Evolutionary conservation across 2,113 vertebrate species (phyloP).

Genomic region (Microcebus ravelobensis): DNA sequence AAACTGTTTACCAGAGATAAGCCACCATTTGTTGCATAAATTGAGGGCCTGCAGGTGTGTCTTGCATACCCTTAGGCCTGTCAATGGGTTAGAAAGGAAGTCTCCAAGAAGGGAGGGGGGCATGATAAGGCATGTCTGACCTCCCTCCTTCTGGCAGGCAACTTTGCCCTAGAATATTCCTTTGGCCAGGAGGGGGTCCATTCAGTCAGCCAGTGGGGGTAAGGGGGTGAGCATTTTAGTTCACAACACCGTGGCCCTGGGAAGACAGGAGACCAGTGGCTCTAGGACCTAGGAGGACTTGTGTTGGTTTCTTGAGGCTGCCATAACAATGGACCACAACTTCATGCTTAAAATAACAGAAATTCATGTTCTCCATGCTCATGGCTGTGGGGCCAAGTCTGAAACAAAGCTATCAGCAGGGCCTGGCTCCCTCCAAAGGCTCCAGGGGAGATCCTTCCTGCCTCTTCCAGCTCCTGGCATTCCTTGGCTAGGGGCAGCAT

Average conservation of each 20-base stretch:
- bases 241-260: neutral
- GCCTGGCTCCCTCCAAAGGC: neutral
- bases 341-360: neutral
- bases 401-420: neutral
- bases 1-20: too few relatives aligned
- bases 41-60: too few relatives aligned
- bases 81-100: too few relatives aligned
- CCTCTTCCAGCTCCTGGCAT: neutral
- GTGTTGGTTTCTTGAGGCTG: neutral
- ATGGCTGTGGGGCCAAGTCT: neutral
- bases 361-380: neutral
- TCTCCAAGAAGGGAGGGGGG: too few relatives aligned
- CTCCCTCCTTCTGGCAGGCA: too few relatives aligned
- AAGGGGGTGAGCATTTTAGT: too few relatives aligned
- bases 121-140: too few relatives aligned
- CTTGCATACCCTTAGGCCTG: too few relatives aligned
- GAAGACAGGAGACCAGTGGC: neutral
- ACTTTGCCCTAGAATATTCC: too few relatives aligned
- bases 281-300: neutral
- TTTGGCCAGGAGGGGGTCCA: too few relatives aligned
- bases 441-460: neutral
- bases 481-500: neutral
- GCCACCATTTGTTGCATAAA: too few relatives aligned
- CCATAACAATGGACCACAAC: neutral
- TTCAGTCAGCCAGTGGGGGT: too few relatives aligned